phyloP scores from a whole-genome alignment of 1,140 invertebrate species.

The Pseudachorutes palmiensis region DNA sequence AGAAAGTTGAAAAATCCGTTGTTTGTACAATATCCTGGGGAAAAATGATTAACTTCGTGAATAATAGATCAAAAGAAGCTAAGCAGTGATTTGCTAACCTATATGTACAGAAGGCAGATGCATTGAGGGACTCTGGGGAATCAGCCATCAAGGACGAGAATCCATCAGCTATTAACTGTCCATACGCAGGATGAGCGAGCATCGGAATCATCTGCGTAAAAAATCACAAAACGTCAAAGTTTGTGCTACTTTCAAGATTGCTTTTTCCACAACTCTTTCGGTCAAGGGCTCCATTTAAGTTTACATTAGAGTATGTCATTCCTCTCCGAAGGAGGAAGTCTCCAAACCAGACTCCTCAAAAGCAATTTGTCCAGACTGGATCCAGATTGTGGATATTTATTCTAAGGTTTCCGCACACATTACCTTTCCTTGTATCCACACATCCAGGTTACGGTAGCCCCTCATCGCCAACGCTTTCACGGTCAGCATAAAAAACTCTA shows the following conservation, averaged over 20 bases:
- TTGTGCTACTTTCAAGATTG: not conserved
- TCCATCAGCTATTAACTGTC: conserved; percentile 6
- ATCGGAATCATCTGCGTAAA: not conserved
- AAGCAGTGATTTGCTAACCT: conserved; percentile 23
- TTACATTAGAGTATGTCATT: not conserved
- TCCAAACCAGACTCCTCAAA: not conserved
- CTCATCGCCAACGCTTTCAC: conserved; percentile 31
- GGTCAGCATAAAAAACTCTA: conserved; percentile 20
- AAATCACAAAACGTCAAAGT: not conserved
- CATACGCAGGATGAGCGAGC: conserved; percentile 2
- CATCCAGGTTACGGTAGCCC: conserved; percentile 16
- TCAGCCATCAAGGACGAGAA: conserved; percentile 25
- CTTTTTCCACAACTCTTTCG: no score
- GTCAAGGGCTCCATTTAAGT: no score
- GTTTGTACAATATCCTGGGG: conserved; percentile 36
- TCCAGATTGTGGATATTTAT: not conserved
- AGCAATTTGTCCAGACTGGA: not conserved
- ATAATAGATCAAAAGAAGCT: not conserved
- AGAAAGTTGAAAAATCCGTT: conserved; percentile 27
- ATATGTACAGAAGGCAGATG: conserved; percentile 23
- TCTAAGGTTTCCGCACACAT: not conserved
- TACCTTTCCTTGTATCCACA: conserved; percentile 25
- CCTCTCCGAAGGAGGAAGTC: no score
- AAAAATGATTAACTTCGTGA: conserved; percentile 3
- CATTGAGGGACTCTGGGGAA: conserved; percentile 22